Conservation (phyloP, 2,888 invertebrate species). For the Acrobasis repandana region DNA sequence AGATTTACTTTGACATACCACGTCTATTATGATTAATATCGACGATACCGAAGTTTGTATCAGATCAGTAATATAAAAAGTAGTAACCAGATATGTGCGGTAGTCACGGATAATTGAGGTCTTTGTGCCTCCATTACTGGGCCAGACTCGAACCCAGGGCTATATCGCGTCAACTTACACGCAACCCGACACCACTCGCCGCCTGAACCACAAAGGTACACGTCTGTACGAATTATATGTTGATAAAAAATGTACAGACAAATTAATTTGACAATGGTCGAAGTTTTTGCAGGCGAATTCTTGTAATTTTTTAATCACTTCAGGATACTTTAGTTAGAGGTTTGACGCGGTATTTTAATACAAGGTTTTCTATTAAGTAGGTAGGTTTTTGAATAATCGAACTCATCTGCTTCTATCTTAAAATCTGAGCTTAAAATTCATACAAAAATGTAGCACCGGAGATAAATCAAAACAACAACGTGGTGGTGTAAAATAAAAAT, state of each 20-base stretch:
- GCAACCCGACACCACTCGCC: slow-evolving; percentile 40
- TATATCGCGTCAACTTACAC: slow-evolving; percentile 37
- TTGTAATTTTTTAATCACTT: slow-evolving; percentile 13
- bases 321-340: too few species aligned
- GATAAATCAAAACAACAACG: too few species aligned
- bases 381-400: too few species aligned
- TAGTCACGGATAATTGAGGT: slow-evolving; percentile 39
- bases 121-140: slow-evolving; percentile 34
- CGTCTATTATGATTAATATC: neutral
- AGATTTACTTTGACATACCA: neutral
- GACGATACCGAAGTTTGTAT: slow-evolving; percentile 1
- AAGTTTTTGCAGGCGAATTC: slow-evolving; percentile 12
- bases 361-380: too few species aligned
- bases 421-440: too few species aligned
- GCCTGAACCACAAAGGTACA: slow-evolving; percentile 45
- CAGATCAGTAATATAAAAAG: slow-evolving; percentile 27
- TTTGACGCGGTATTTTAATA: too few species aligned
- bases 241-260: slow-evolving; percentile 20
- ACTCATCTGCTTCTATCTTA: too few species aligned
- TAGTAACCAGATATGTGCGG: slow-evolving; percentile 27
- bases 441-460: too few species aligned
- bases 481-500: too few species aligned
- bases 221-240: slow-evolving; percentile 49
- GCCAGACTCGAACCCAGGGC: slow-evolving; percentile 21
- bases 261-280: slow-evolving; percentile 6